Conservation (phyloP, 2,888 invertebrate genomes). For the Blera fallax region DNA sequence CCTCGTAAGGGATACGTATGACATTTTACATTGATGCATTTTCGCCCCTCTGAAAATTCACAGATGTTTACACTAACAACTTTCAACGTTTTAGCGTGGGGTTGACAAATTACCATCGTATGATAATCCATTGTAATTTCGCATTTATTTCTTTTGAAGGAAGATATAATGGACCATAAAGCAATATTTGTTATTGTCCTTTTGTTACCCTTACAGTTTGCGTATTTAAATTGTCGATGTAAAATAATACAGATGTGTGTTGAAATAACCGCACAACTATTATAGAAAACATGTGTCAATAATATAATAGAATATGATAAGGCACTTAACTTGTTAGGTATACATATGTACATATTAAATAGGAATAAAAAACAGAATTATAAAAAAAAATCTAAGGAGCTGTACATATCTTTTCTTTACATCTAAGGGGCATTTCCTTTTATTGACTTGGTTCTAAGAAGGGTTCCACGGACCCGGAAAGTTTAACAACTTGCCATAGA, state of each 20-base stretch:
- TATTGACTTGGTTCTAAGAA: too few relatives aligned
- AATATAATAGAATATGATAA: conserved; percentile 32
- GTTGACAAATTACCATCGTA: conserved; percentile 71
- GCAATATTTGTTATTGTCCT: conserved; percentile 79
- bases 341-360: not conserved
- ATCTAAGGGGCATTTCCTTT: too few relatives aligned
- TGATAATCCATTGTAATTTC: conserved; percentile 67
- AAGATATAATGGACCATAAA: conserved; percentile 81
- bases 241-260: conserved; percentile 54
- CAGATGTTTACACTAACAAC: conserved; percentile 67
- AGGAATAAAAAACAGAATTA: too few relatives aligned
- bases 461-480: too few relatives aligned
- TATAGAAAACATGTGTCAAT: conserved; percentile 52
- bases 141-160: conserved; percentile 48
- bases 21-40: conserved; percentile 48
- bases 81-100: conserved; percentile 42
- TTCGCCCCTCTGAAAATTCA: conserved; percentile 62
- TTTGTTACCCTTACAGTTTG: conserved; percentile 41
- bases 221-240: conserved; percentile 17
- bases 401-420: too few relatives aligned
- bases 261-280: conserved; percentile 45
- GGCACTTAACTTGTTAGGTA: conserved; percentile 14
- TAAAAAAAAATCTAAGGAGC: too few relatives aligned
- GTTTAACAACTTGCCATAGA: too few relatives aligned
- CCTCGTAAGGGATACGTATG: conserved; percentile 11